phyloP scores from a whole-genome alignment of 2,797 vertebrate genomes.

The Poeciliopsis presidionis region DNA sequence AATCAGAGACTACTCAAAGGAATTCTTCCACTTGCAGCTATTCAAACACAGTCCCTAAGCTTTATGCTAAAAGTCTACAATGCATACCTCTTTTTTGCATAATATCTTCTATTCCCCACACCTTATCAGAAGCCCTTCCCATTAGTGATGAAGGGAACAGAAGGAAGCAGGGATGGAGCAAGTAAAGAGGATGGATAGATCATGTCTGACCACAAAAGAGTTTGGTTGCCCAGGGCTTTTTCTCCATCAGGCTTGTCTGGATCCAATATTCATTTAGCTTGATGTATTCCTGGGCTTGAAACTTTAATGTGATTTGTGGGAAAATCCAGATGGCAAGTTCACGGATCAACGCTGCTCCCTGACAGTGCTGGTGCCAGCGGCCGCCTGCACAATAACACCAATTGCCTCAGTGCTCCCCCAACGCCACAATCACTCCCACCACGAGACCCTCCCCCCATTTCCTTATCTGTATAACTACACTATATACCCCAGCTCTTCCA shows the following conservation, averaged over 20 bases:
- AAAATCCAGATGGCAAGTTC: conserved; percentile 86
- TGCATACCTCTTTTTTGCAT: conserved; percentile 10
- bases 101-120: conserved; percentile 24
- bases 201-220: conserved; percentile 78
- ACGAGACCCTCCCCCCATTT: conserved; percentile 29
- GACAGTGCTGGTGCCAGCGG: conserved; percentile 81
- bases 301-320: conserved; percentile 88
- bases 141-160: conserved; percentile 53
- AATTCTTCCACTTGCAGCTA: conserved; percentile 2
- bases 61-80: conserved; percentile 4
- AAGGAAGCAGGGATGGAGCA: conserved; percentile 45
- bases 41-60: neutral
- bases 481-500: conserved; percentile 38
- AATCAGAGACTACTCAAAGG: neutral
- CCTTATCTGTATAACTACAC: conserved; percentile 33
- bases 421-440: neutral
- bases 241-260: conserved; percentile 77
- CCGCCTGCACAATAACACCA: conserved; percentile 80
- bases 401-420: conserved; percentile 59
- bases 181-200: conserved; percentile 66
- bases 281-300: conserved; percentile 85
- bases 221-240: conserved; percentile 70
- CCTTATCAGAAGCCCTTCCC: conserved; percentile 46
- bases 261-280: conserved; percentile 87
- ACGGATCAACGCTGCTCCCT: conserved; percentile 83